Evolutionary conservation across 2,888 invertebrate species (phyloP), one percentile per base, ranked within the genome.

Genomic region (Pemphredon lugubris): DNA sequence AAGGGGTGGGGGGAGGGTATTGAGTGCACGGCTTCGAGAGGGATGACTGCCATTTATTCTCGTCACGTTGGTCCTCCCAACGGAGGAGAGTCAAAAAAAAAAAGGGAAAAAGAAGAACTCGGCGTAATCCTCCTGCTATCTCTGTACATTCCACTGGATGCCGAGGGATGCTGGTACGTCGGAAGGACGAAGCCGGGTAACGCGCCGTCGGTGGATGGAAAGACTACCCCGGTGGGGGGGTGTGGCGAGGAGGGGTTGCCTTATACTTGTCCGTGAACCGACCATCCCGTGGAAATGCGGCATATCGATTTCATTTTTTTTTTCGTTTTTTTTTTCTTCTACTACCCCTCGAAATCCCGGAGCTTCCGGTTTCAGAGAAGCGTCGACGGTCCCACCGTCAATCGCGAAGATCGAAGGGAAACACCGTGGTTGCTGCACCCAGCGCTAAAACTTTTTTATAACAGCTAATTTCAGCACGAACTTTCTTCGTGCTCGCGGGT

Each of bases 251-350:
- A 77, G 75, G 60, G 68, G 21, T 45, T 45, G 44, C 42, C 42
- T 61, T 21, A 16, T 11, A 14, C 48, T 63, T 59, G 45, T 69
- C 59, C 55, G 48, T 40, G 50, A 26, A 69, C 39, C 50, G 61
- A 53, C 63, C 47, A 51, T 21, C 54, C 53, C 75, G 65, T 58
- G 73, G 70, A n/a, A n/a, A 79, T 82, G 83, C 83, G 80, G 81
- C 79, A 84, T 84, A 87, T 88, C 85, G 88, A 88, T 88, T 88
- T 88, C 87, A 87, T 87, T 88, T 86, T 68, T 66, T n/a, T n/a
- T n/a, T n/a, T n/a, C n/a, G n/a, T n/a, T n/a, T n/a, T n/a, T n/a
- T n/a, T n/a, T n/a, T n/a, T n/a, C n/a, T n/a, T n/a, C n/a, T n/a
- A n/a, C n/a, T n/a, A n/a, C n/a, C 63, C 53, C 54, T 67, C 42